phyloP scores from a whole-genome alignment of 1,140 invertebrate genomes.

The Drosophila kepulauana region DNA sequence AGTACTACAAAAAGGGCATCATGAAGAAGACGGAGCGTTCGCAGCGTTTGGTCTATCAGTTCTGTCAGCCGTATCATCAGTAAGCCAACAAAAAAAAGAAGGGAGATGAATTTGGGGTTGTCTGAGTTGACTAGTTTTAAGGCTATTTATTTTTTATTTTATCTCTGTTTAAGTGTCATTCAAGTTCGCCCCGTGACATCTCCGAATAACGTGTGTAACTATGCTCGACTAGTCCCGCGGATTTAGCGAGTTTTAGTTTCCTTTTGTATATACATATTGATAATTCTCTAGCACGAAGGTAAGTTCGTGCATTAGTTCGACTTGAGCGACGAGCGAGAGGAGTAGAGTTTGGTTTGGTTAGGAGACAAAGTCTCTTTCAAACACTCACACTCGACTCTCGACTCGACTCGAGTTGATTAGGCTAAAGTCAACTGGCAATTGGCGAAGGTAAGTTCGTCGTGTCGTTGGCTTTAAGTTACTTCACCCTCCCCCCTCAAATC shows the following conservation, averaged over 20 bases:
- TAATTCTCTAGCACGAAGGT: constrained; percentile 67
- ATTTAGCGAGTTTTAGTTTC: constrained; percentile 70
- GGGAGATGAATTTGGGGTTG: background rate
- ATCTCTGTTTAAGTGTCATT: constrained; percentile 42
- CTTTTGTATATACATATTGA: constrained; percentile 46
- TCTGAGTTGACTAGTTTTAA: constrained; percentile 49
- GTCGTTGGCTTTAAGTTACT: constrained; percentile 70
- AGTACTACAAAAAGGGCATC: constrained; percentile 99
- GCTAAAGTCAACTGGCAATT: constrained; percentile 50
- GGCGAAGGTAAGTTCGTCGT: constrained; percentile 79
- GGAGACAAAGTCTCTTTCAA: background rate
- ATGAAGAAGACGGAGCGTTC: constrained; percentile 99
- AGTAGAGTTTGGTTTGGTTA: too few relatives aligned
- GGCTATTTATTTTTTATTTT: constrained; percentile 56
- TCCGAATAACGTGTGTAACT: constrained; percentile 37
- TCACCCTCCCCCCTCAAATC: constrained; percentile 36
- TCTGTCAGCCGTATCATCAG: constrained; percentile 97
- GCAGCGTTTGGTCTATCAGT: constrained; percentile 99
- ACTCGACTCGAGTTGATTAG: constrained; percentile 51
- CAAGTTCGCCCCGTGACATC: constrained; percentile 25
- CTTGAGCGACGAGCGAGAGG: background rate
- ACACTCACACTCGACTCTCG: constrained; percentile 18
- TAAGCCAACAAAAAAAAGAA: constrained; percentile 84
- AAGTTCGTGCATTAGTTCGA: constrained; percentile 75
- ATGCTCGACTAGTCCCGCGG: constrained; percentile 65